These are phyloP conservation scores for Mercenaria mercenaria DNA, from an alignment of 1,140 invertebrate genomes.

Conservation along the genomic window DNA sequence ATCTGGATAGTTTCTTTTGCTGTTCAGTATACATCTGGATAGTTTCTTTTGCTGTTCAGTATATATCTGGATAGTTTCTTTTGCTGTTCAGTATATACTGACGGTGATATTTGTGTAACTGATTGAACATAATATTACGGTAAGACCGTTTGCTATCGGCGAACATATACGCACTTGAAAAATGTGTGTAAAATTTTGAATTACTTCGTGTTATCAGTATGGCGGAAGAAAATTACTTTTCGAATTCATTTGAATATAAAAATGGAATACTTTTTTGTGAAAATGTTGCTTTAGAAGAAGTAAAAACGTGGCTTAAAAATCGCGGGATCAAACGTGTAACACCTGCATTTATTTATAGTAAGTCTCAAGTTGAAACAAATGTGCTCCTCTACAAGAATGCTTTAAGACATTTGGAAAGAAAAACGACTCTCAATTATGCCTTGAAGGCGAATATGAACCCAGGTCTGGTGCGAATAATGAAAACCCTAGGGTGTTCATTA, in stretches of 20 bases:
- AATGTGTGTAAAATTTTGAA: too few relatives aligned
- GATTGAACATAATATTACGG: too few relatives aligned
- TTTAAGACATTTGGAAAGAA: constrained; percentile 70
- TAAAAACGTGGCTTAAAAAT: constrained; percentile 52
- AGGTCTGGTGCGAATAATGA: constrained; percentile 79
- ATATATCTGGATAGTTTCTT: too few relatives aligned
- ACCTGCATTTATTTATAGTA: constrained; percentile 83
- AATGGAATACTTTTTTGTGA: constrained; percentile 74
- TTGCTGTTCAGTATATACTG: too few relatives aligned
- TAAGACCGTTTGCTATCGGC: too few relatives aligned
- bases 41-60: too few relatives aligned
- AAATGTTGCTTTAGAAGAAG: constrained; percentile 63
- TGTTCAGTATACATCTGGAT: too few relatives aligned
- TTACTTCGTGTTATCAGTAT: too few relatives aligned
- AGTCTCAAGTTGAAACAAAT: constrained; percentile 77
- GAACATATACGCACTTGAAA: too few relatives aligned
- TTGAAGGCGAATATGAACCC: constrained; percentile 85
- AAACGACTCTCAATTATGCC: constrained; percentile 80
- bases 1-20: too few relatives aligned
- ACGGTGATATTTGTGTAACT: too few relatives aligned
- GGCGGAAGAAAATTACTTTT: neutral
- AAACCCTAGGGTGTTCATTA: constrained; percentile 76
- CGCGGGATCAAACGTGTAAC: constrained; percentile 31
- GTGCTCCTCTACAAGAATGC: constrained; percentile 77
- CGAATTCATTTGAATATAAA: neutral